These are phyloP conservation scores for Oryzaephilus surinamensis DNA, from an alignment of 1,140 invertebrate species.

Conservation along the genomic window DNA sequence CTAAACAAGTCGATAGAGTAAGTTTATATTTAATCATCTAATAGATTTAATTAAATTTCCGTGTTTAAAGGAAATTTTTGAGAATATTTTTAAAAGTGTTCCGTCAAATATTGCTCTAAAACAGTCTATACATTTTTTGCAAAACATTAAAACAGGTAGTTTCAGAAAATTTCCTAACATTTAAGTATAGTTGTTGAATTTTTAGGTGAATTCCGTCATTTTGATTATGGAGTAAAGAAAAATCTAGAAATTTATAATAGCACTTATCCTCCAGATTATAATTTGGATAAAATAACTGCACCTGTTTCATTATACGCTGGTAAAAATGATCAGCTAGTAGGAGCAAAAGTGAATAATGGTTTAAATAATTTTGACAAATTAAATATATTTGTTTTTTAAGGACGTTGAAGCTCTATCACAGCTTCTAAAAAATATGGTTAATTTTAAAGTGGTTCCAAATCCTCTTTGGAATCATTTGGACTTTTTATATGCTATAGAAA, in stretches of 20 bases:
- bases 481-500: conserved; percentile 38
- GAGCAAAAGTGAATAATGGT: conserved; percentile 11
- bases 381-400: conserved; percentile 12
- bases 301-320: conserved; percentile 56
- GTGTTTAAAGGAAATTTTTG: no score
- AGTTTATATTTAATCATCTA: no score
- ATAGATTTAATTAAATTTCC: no score
- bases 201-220: conserved; percentile 42
- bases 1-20: no score
- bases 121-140: not conserved
- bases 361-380: not conserved
- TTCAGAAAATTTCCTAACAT: not conserved
- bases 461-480: conserved; percentile 39
- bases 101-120: conserved; percentile 1
- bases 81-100: no score
- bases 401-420: conserved; percentile 7
- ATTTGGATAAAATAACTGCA: conserved; percentile 41
- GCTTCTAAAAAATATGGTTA: conserved; percentile 8
- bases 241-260: conserved; percentile 10
- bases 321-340: conserved; percentile 56
- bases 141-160: conserved; percentile 3
- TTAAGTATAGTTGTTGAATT: conserved; percentile 4
- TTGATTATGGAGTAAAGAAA: conserved; percentile 44
- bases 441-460: conserved; percentile 23
- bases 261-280: conserved; percentile 42